Percentiles rank a stretch among this genome's conserved stretches.
Conservation (phyloP, 2,113 vertebrate genomes). For the Meleagris gallopavo region DNA sequence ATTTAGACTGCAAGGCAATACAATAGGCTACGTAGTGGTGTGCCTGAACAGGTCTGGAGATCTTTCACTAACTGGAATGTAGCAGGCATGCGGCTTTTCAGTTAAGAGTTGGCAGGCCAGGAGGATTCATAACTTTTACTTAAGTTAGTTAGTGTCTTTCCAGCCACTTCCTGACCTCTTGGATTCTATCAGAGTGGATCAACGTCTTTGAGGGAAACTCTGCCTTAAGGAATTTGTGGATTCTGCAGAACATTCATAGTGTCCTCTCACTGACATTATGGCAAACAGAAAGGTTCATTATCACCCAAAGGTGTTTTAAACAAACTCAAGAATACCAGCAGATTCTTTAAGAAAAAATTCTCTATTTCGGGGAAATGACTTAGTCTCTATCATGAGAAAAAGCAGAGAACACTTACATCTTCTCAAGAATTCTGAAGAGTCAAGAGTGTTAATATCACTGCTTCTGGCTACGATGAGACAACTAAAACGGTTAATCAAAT, state of each 20-base stretch:
- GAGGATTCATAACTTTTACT: not conserved
- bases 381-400: not conserved
- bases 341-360: not conserved
- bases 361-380: not conserved
- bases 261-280: fast-evolving
- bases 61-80: not conserved
- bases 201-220: not conserved
- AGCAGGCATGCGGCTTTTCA: not conserved
- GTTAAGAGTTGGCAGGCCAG: not conserved
- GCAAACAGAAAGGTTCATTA: not conserved
- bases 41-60: not conserved
- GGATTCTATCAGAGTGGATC: not conserved
- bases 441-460: not conserved
- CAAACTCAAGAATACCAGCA: not conserved
- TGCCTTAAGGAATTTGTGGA: fast-evolving
- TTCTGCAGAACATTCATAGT: not conserved
- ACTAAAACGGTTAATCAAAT: not conserved
- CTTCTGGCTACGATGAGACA: not conserved
- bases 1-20: not conserved
- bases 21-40: not conserved
- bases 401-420: not conserved
- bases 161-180: not conserved
- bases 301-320: not conserved
- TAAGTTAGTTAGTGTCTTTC: not conserved
- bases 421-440: not conserved